These are phyloP conservation scores for Pentalonia nigronervosa DNA, from an alignment of 1,140 invertebrate genomes.

Conservation along the genomic window DNA sequence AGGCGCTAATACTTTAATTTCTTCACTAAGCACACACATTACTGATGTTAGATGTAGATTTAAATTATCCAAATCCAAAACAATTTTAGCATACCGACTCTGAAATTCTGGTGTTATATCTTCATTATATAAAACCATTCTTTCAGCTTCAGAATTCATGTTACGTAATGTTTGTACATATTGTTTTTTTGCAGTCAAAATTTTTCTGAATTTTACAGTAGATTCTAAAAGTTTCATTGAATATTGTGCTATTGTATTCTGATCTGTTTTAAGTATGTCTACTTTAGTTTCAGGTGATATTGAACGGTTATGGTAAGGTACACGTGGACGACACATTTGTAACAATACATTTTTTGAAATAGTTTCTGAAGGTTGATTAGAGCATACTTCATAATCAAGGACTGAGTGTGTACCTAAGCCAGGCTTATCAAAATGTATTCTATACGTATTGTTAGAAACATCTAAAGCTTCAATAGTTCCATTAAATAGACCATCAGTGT, in stretches of 20 bases:
- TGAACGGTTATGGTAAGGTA: slow-evolving; percentile 44
- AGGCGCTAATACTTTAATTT: slow-evolving; percentile 55
- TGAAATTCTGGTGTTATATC: slow-evolving; percentile 85
- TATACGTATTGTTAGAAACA: slow-evolving; percentile 95
- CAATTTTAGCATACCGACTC: slow-evolving; percentile 84
- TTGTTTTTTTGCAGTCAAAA: slow-evolving; percentile 81
- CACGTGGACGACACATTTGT: slow-evolving; percentile 77
- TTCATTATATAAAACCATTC: slow-evolving; percentile 80
- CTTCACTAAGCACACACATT: slow-evolving; percentile 51
- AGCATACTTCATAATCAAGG: slow-evolving; percentile 95
- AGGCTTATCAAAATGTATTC: slow-evolving; percentile 93
- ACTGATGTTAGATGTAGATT: slow-evolving; percentile 86
- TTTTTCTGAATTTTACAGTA: slow-evolving; percentile 78
- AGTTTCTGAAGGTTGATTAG: slow-evolving; percentile 90
- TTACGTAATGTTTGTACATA: slow-evolving; percentile 83
- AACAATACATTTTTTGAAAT: slow-evolving; percentile 87
- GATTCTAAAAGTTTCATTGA: slow-evolving; percentile 58
- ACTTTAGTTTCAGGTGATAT: slow-evolving; percentile 55
- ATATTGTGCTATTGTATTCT: slow-evolving; percentile 53
- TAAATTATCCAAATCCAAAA: slow-evolving; percentile 90
- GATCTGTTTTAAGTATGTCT: slow-evolving; percentile 48
- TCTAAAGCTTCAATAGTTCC: slow-evolving; percentile 97
- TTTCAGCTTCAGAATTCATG: slow-evolving; percentile 92
- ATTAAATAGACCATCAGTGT: slow-evolving; percentile 93
- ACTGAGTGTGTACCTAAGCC: slow-evolving; percentile 95